These are phyloP conservation scores for Gallinago media DNA, from an alignment of 2,113 vertebrate species.

Conservation along the genomic window DNA sequence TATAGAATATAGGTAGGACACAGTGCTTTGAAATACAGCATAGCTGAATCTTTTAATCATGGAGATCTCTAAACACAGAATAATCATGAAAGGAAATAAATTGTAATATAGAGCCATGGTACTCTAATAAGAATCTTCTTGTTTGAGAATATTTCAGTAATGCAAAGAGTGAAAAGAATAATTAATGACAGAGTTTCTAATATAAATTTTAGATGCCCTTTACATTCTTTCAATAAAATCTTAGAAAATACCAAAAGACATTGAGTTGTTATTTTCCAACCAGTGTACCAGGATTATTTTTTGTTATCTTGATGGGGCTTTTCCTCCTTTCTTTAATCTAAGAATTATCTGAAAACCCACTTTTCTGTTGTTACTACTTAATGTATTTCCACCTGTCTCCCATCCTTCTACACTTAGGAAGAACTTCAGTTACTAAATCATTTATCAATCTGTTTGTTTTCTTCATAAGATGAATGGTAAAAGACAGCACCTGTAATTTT, in stretches of 20 bases:
- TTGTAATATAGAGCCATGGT: background rate
- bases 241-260: background rate
- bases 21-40: background rate
- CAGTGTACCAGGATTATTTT: background rate
- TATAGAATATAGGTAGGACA: background rate
- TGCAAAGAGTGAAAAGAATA: background rate
- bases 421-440: background rate
- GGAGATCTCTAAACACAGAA: background rate
- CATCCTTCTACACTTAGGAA: background rate
- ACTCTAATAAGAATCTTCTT: background rate
- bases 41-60: background rate
- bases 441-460: background rate
- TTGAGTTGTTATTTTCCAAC: background rate
- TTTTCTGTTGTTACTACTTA: background rate
- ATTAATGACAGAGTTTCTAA: background rate
- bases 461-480: background rate
- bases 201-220: background rate
- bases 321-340: background rate
- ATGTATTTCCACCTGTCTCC: background rate
- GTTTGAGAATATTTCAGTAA: background rate
- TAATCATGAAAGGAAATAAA: background rate
- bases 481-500: background rate
- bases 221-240: background rate
- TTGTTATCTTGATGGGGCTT: background rate
- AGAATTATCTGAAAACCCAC: background rate